Conservation (phyloP, 2,797 vertebrate genomes). For the Sebastes vulpes region DNA sequence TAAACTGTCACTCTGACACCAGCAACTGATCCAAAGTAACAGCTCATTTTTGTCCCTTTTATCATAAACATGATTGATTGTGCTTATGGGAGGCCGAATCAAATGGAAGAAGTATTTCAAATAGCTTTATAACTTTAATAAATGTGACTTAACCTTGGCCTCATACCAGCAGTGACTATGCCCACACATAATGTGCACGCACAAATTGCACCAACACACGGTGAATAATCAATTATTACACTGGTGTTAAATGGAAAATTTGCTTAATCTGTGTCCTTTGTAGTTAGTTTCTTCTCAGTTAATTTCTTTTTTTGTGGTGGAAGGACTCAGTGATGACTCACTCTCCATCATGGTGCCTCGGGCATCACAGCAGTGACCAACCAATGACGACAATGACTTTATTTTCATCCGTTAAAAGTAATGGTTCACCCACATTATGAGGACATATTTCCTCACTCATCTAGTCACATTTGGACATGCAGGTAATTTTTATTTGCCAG, state of each 20-base stretch:
- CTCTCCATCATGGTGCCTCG: background rate
- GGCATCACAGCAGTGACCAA: constrained; percentile 9
- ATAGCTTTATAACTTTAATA: background rate
- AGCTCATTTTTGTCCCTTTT: background rate
- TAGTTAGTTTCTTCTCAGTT: constrained; percentile 41
- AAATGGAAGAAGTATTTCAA: background rate
- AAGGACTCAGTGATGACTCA: constrained; percentile 24
- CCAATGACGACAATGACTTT: constrained; percentile 7
- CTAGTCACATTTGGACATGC: background rate
- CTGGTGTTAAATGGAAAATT: constrained; percentile 36
- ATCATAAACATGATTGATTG: background rate
- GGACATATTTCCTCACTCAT: background rate
- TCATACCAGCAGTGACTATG: background rate
- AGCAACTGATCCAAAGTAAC: background rate
- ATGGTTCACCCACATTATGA: background rate
- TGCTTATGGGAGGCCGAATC: too few relatives aligned
- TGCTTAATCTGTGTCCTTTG: constrained; percentile 43
- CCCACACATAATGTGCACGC: background rate
- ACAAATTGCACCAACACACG: background rate
- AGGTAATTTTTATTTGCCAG: background rate
- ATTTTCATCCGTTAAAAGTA: background rate
- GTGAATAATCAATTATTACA: constrained; percentile 37
- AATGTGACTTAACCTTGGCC: background rate
- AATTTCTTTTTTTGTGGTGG: constrained; percentile 26
- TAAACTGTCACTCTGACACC: background rate